These are phyloP conservation scores for Actinia tenebrosa DNA, from an alignment of 64 coral and sea anemone genomes.

Conservation along the genomic window DNA sequence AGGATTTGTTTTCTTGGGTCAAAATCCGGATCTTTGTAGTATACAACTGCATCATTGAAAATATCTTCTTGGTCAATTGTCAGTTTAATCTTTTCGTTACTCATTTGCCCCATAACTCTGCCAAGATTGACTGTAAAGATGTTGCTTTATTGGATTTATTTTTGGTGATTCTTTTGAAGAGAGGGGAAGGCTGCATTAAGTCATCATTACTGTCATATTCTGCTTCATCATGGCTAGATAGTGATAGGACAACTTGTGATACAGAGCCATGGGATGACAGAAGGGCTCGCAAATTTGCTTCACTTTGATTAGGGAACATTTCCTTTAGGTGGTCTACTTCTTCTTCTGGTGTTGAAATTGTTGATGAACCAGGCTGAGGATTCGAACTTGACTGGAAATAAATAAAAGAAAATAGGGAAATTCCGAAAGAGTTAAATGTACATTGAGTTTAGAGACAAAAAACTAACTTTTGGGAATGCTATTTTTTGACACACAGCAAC, in stretches of 20 bases:
- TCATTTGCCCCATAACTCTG: conserved; percentile 2
- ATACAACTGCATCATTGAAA: conserved; percentile 36
- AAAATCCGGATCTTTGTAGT: conserved; percentile 40
- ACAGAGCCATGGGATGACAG: conserved; percentile 27
- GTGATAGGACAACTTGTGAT: conserved; percentile 14
- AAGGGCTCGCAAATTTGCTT: conserved; percentile 4
- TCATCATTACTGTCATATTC: conserved; percentile 14
- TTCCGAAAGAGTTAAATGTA: neutral
- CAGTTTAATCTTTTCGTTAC: conserved; percentile 33
- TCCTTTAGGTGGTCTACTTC: conserved; percentile 26
- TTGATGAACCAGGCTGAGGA: conserved; percentile 19
- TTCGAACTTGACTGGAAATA: neutral
- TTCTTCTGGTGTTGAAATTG: neutral
- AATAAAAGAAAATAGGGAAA: neutral
- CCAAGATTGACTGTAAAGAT: conserved; percentile 22
- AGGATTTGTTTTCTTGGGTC: conserved; percentile 19
- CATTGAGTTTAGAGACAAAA: neutral
- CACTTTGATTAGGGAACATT: conserved; percentile 36
- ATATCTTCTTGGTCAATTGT: conserved; percentile 36
- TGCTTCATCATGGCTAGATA: conserved; percentile 11
- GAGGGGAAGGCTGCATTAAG: conserved; percentile 25
- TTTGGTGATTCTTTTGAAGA: conserved; percentile 9
- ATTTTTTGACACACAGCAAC: neutral
- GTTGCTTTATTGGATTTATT: conserved; percentile 1
- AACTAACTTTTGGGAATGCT: neutral